Conservation (phyloP, 1,140 invertebrate species). For the Diorhabda sublineata region DNA sequence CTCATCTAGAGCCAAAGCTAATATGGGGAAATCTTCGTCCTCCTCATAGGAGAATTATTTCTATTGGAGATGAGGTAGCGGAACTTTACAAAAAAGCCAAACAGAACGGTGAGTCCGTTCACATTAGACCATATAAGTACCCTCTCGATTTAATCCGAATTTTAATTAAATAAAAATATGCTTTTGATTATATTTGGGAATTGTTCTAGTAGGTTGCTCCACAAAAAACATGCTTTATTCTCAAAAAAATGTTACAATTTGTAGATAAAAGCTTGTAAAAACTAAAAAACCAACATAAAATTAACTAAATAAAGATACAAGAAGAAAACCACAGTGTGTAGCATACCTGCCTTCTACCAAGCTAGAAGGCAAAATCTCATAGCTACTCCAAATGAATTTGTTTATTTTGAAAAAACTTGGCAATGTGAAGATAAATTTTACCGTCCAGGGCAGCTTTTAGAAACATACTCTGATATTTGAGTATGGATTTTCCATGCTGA, state of each 20-base stretch:
- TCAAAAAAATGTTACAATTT: neutral
- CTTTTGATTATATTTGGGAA: neutral
- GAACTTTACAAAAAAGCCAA: constrained; percentile 4
- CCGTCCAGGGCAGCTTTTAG: neutral
- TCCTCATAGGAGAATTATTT: neutral
- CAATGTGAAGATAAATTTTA: too few species aligned
- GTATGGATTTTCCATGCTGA: neutral
- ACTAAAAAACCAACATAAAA: neutral
- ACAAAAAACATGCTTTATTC: neutral
- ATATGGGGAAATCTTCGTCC: constrained; percentile 9
- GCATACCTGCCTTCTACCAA: neutral
- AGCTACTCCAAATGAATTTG: too few species aligned
- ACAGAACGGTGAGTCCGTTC: constrained; percentile 3
- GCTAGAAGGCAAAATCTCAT: too few species aligned
- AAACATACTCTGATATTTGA: neutral
- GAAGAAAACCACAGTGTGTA: neutral
- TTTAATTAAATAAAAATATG: neutral
- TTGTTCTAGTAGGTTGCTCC: neutral
- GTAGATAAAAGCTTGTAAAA: neutral
- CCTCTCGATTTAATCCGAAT: neutral
- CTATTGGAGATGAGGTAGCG: neutral
- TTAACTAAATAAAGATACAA: too few species aligned
- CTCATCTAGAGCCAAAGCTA: neutral
- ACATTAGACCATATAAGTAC: neutral
- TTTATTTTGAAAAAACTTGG: too few species aligned